phyloP scores from a whole-genome alignment of 2,113 vertebrate species.

The Oceanodroma tethys region DNA sequence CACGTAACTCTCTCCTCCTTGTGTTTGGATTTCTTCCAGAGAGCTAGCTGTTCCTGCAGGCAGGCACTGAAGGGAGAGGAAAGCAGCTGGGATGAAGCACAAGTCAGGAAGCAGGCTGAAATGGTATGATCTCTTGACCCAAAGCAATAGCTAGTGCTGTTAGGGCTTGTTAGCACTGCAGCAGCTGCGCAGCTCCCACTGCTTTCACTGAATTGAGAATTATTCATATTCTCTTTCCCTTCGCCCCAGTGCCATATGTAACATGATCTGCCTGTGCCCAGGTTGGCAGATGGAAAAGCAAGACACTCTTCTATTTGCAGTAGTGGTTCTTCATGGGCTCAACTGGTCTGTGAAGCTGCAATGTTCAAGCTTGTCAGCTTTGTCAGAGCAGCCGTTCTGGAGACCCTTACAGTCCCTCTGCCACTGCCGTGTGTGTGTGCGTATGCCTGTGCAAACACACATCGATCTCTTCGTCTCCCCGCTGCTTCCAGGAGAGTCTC shows the following conservation, averaged over 20 bases:
- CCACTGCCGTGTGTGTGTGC: not conserved
- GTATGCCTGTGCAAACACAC: not conserved
- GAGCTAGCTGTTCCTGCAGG: not conserved
- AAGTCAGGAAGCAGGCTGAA: constrained; percentile 6
- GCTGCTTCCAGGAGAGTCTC: not conserved
- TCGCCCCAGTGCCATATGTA: not conserved
- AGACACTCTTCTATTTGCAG: not conserved
- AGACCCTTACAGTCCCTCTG: not conserved
- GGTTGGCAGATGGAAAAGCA: constrained; percentile 26
- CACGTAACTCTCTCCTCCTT: not conserved
- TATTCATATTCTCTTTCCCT: not conserved
- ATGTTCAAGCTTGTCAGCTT: not conserved
- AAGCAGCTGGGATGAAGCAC: not conserved
- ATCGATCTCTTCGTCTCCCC: not conserved
- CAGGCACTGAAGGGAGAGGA: not conserved
- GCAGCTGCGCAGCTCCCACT: not conserved
- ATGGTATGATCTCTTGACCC: not conserved
- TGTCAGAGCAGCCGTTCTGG: not conserved
- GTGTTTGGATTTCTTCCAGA: constrained; percentile 8
- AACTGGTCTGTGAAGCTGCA: not conserved
- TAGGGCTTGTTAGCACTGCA: not conserved
- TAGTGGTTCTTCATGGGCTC: not conserved
- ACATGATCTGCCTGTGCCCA: not conserved
- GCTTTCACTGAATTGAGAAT: not conserved
- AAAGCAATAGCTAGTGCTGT: not conserved